Evolutionary conservation across 2,888 invertebrate genomes (phyloP).

Genomic region (Corythucha ciliata): DNA sequence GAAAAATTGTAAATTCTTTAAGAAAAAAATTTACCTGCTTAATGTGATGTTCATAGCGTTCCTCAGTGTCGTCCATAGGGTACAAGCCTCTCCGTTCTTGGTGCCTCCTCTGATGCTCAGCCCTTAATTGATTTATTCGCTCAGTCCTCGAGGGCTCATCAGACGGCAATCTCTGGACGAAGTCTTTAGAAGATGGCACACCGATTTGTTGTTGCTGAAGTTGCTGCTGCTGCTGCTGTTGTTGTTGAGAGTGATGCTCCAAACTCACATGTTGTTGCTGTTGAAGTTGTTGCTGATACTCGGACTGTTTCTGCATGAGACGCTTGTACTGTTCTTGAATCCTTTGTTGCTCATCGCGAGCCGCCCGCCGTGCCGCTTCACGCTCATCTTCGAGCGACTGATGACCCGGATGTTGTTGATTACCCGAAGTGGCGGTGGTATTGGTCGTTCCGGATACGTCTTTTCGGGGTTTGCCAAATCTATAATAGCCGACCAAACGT

Average conservation of each 20-base stretch:
- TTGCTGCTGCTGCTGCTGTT: constrained; percentile 22
- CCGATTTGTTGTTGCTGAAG: constrained; percentile 4
- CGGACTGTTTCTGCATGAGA: constrained; percentile 40
- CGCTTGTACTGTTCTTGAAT: constrained; percentile 44
- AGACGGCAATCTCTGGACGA: no score
- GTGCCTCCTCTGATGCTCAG: constrained; percentile 49
- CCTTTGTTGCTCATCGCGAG: constrained; percentile 41
- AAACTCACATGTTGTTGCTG: constrained; percentile 17
- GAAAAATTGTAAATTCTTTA: neutral
- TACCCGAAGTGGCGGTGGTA: constrained; percentile 8
- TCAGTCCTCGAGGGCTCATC: constrained; percentile 39
- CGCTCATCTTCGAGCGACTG: constrained; percentile 35
- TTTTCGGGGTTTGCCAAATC: constrained; percentile 29
- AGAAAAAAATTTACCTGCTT: constrained; percentile 39
- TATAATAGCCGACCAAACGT: neutral
- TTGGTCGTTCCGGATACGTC: constrained; percentile 17
- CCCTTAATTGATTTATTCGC: constrained; percentile 45
- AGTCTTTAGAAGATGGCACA: constrained; percentile 15
- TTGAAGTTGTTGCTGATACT: constrained; percentile 37
- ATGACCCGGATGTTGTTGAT: neutral
- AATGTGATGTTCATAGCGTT: constrained; percentile 43
- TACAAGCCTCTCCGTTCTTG: constrained; percentile 51
- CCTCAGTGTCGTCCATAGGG: constrained; percentile 48
- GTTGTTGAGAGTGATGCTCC: constrained; percentile 24
- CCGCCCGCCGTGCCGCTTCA: constrained; percentile 39